phyloP scores from a whole-genome alignment of 2,888 invertebrate species.

The Gortyna flavago region DNA sequence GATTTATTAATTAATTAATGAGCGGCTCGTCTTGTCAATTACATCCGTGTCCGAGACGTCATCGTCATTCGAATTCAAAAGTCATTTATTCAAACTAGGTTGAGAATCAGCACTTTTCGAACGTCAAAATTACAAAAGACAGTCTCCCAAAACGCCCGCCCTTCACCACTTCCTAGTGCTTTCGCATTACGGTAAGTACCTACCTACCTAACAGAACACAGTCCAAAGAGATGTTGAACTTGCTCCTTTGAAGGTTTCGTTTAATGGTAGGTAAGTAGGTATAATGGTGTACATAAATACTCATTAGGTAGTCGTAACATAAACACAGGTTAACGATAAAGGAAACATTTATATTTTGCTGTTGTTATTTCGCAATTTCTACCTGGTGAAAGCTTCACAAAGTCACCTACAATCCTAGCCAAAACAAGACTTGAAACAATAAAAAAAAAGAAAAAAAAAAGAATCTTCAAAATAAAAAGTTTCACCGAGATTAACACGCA shows the following conservation, averaged over 20 bases:
- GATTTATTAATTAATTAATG: conserved; percentile 25
- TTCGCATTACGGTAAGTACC: neutral
- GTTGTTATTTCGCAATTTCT: conserved; percentile 12
- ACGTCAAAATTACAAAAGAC: no score
- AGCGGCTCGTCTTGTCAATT: conserved; percentile 23
- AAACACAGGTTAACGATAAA: conserved; percentile 38
- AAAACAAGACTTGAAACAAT: neutral
- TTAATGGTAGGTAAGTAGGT: conserved; percentile 21
- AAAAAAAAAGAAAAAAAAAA: no score
- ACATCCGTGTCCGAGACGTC: conserved; percentile 5
- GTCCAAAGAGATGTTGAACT: conserved; percentile 1
- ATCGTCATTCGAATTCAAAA: no score
- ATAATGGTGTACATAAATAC: conserved; percentile 47
- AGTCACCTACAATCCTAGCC: neutral
- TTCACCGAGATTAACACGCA: neutral
- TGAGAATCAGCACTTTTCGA: no score
- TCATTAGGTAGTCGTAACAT: conserved; percentile 42
- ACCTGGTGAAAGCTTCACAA: neutral
- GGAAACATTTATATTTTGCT: conserved; percentile 20
- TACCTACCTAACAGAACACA: neutral
- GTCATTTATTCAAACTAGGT: no score
- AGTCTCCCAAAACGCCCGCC: no score
- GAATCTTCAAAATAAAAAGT: neutral
- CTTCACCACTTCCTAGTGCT: no score
- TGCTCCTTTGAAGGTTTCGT: conserved; percentile 10